Evolutionary conservation across 2,888 invertebrate species (phyloP), one percentile per base, ranked within the genome.

Genomic region (Megalurothrips usitatus): DNA sequence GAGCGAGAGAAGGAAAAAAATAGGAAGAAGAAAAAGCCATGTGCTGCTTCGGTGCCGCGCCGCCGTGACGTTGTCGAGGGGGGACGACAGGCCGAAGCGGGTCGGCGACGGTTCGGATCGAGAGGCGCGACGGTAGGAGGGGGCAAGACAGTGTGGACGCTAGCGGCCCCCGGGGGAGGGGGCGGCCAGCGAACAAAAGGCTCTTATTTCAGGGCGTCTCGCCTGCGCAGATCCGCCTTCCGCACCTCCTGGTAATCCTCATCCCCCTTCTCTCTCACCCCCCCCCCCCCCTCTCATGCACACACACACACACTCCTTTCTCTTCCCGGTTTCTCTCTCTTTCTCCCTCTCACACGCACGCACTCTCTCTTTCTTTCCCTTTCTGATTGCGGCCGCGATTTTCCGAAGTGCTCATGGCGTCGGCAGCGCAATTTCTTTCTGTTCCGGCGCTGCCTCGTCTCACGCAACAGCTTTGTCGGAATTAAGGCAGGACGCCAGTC

Each of bases 201-300:
- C 68, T 75, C 68, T 75, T 75, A 75, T 75, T 75, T 75, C 68
- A 75, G 68, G 68, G 68, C 26, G 68, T 58, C 58, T 58, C 58
- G 58, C 14, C 58, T 58, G 58, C 34, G 34, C 58, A 58, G 58
- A 17, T 19, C 68, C 68, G 68, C 26, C 23, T 26, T 23, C 68
- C 26, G 68, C 68, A 75, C 68, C 68, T 75, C 23, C 68, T 75
- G 68, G 68, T 75, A 75, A 75, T 75, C 68, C 68, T 26, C 68
- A n/a, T 26, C 12, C 68, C 9, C 68, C 26, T 26, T 12, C 68
- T 68, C 26, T 68, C 68, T 26, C 8, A 10, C 68, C 6, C 68
- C 11, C 23, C 52, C 6, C 34, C 34, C 34, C 6, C 34, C 6
- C 34, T 43, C 34, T 43, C 34, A 43, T 43, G 6, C 34, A 43